A percentile compares a stretch with the other conserved stretches of the same genome.
These are phyloP conservation scores for Drosophila tropicalis DNA, from an alignment of 1,140 invertebrate species.

Conservation along the genomic window DNA sequence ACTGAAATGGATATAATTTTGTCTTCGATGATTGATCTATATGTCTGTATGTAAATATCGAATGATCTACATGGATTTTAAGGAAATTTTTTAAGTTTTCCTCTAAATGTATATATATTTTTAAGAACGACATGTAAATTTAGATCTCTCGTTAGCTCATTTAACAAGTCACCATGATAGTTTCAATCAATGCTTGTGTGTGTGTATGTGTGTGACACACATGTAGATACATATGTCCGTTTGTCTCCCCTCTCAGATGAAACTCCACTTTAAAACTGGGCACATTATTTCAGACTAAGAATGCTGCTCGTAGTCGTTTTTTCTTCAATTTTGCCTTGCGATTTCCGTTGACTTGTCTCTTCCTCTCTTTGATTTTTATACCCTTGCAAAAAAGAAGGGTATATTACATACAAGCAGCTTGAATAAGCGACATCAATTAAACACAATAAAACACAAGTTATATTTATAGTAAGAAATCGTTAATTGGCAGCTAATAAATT, in stretches of 20 bases:
- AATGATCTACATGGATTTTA: too few species aligned
- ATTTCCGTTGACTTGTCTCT: constrained; percentile 69
- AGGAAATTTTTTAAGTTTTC: too few species aligned
- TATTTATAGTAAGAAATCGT: too few species aligned
- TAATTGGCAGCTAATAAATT: too few species aligned
- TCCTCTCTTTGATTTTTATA: background rate
- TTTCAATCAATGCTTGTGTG: constrained; percentile 23
- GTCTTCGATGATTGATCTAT: too few species aligned
- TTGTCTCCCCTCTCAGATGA: constrained; percentile 41
- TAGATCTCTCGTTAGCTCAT: constrained; percentile 20
- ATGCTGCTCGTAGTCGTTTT: constrained; percentile 37
- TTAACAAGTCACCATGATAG: constrained; percentile 10
- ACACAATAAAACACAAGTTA: too few species aligned
- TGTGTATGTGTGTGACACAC: constrained; percentile 1
- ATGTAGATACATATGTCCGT: background rate
- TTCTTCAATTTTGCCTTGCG: constrained; percentile 29
- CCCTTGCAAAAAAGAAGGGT: constrained; percentile 18
- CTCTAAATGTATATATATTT: too few species aligned
- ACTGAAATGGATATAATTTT: too few species aligned
- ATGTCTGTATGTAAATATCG: too few species aligned
- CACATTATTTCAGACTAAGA: constrained; percentile 70
- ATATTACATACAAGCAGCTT: background rate
- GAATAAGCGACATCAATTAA: too few species aligned
- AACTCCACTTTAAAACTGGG: constrained; percentile 70
- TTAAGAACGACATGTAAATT: too few species aligned